phyloP scores from a whole-genome alignment of 2,113 vertebrate genomes.

The Lynx canadensis region DNA sequence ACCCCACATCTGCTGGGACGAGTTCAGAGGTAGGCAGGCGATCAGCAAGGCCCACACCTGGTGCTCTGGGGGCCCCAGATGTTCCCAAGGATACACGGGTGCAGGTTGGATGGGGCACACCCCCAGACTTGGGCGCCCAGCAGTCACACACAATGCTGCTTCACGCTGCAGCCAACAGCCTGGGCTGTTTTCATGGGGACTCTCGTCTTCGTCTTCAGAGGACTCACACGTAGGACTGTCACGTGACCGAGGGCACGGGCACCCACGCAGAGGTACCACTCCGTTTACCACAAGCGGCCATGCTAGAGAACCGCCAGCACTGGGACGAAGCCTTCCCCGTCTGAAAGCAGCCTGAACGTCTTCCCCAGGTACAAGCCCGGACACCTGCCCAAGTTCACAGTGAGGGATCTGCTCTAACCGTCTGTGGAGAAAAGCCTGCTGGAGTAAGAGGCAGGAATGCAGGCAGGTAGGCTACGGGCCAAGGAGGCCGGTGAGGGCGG shows the following conservation, averaged over 20 bases:
- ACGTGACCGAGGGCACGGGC: neutral
- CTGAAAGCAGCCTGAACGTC: neutral
- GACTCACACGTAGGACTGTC: neutral
- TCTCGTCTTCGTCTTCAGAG: neutral
- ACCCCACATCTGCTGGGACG: neutral
- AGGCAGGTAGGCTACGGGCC: neutral
- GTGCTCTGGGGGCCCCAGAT: neutral
- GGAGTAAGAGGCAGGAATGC: neutral
- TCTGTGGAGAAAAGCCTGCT: neutral
- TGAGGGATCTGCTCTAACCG: neutral
- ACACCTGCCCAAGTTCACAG: neutral
- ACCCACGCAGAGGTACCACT: neutral
- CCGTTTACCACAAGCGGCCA: neutral
- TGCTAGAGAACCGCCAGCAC: neutral
- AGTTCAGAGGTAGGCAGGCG: neutral
- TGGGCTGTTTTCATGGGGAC: neutral
- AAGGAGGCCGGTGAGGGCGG: neutral
- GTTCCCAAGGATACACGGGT: neutral
- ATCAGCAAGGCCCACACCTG: too few relatives aligned
- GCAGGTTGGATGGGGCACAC: neutral
- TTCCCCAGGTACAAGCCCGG: neutral
- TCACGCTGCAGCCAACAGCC: neutral
- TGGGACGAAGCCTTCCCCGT: neutral
- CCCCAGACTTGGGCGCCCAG: neutral
- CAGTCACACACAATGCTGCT: neutral